Conservation (phyloP, 2,888 invertebrate genomes). For the Ichneumoninae sp. region DNA sequence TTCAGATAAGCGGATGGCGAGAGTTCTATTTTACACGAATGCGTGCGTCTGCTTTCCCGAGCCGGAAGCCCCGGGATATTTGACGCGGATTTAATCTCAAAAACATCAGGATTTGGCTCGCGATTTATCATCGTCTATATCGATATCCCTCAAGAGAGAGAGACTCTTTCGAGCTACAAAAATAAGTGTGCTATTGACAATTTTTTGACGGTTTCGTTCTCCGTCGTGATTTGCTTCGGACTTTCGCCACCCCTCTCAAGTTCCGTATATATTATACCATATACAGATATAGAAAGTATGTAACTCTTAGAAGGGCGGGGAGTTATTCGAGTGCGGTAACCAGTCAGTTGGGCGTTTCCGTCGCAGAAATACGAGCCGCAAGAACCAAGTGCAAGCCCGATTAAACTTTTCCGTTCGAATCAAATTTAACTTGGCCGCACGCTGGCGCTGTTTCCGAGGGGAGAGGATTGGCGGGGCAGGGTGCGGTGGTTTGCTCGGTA, state of each 20-base stretch:
- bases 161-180: not conserved
- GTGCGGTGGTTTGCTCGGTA: slow-evolving; percentile 37
- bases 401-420: slow-evolving; percentile 81
- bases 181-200: not conserved
- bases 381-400: slow-evolving; percentile 75
- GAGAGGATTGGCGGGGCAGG: not conserved
- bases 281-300: not conserved
- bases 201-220: not conserved
- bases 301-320: not conserved
- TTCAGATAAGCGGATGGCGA: slow-evolving; percentile 38
- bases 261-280: not conserved
- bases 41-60: slow-evolving; percentile 7
- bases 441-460: slow-evolving; percentile 46
- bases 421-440: slow-evolving; percentile 81
- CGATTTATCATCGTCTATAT: not conserved
- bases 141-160: not conserved
- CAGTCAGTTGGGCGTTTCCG: slow-evolving; percentile 40
- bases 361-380: slow-evolving; percentile 47
- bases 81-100: not conserved
- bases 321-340: slow-evolving; percentile 38
- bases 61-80: not conserved
- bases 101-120: not conserved
- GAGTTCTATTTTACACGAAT: slow-evolving; percentile 31
- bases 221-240: not conserved
- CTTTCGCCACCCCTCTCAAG: not conserved